Evolutionary conservation across 2,113 vertebrate genomes (phyloP).

Genomic region (Amphiprion percula): DNA sequence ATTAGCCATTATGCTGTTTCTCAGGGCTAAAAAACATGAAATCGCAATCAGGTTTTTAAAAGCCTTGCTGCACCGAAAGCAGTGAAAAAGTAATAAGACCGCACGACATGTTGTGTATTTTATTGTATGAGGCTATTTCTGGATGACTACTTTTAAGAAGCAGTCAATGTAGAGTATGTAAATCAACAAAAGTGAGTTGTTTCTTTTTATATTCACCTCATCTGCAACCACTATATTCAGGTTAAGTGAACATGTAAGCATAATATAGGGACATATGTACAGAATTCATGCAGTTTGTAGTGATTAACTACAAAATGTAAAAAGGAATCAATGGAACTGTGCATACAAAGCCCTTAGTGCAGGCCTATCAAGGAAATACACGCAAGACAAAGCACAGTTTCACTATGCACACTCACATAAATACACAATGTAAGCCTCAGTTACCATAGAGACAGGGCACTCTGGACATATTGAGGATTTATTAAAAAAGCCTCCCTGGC

Average conservation of each 20-base stretch:
- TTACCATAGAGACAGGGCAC: constrained; percentile 85
- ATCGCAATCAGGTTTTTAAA: constrained; percentile 4
- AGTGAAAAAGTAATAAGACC: background rate
- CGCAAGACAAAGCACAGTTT: constrained; percentile 54
- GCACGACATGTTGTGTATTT: background rate
- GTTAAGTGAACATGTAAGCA: background rate
- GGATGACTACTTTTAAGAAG: background rate
- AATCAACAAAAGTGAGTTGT: background rate
- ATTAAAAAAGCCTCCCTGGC: constrained; percentile 76
- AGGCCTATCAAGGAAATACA: constrained; percentile 44
- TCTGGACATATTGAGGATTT: constrained; percentile 77
- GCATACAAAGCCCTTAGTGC: background rate
- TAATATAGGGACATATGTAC: no score
- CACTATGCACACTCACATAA: constrained; percentile 26
- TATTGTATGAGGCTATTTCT: background rate
- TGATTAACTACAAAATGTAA: constrained; percentile 18
- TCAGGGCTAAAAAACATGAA: constrained; percentile 10
- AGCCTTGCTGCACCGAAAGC: background rate
- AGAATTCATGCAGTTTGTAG: background rate
- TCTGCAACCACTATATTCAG: background rate
- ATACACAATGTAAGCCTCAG: constrained; percentile 60
- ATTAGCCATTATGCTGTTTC: constrained; percentile 27
- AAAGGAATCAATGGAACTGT: background rate
- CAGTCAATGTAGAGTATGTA: background rate
- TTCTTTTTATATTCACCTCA: background rate